phyloP scores from a whole-genome alignment of 1,140 invertebrate genomes.

The Hypsibius dujardini region DNA sequence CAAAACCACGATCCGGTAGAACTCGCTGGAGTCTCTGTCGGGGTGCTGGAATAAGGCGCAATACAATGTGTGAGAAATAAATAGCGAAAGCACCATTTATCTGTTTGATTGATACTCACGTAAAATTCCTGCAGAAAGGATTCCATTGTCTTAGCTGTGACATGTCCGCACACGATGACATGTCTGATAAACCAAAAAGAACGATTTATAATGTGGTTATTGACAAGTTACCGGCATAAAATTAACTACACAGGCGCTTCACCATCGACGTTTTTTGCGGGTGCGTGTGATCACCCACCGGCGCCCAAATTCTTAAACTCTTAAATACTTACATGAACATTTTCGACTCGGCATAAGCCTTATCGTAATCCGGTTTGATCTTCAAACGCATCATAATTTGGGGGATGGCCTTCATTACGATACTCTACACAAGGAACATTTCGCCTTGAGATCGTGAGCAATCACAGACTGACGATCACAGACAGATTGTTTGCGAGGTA shows the following conservation, averaged over 20 bases:
- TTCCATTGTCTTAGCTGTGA: not conserved
- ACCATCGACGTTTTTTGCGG: not conserved
- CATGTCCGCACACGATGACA: constrained; percentile 8
- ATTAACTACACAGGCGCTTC: not conserved
- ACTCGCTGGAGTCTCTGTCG: constrained; percentile 2
- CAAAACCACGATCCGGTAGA: not conserved
- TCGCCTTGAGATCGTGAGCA: no score
- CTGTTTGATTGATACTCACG: not conserved
- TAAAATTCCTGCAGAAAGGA: constrained; percentile 10
- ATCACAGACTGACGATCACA: no score
- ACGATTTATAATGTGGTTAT: not conserved
- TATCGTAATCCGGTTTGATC: constrained; percentile 7
- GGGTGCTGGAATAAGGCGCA: not conserved
- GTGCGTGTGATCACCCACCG: not conserved
- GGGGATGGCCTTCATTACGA: not conserved
- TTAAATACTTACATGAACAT: constrained; percentile 8
- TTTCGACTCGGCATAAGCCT: not conserved
- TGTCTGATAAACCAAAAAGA: not conserved
- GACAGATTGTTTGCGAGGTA: no score
- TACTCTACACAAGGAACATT: not conserved
- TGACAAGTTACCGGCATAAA: not conserved
- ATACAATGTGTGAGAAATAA: not conserved
- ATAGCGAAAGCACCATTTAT: not conserved
- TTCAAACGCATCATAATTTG: not conserved
- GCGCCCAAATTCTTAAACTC: no score